Percentiles rank a stretch among this genome's conserved stretches.
Conservation (phyloP, 2,113 vertebrate species). For the Nannobrachium achirus region DNA sequence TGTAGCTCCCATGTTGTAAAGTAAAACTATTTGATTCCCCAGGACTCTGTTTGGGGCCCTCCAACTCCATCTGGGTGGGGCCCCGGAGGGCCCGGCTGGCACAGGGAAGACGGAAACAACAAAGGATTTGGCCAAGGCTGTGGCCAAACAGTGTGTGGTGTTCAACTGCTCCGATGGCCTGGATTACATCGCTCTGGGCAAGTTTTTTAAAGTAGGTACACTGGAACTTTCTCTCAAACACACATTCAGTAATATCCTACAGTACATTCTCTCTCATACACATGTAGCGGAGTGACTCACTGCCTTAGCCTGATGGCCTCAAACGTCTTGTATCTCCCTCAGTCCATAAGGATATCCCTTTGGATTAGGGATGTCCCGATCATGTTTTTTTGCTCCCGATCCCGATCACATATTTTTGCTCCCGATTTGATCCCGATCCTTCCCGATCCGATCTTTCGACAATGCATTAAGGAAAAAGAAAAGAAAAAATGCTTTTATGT, state of each 20-base stretch:
- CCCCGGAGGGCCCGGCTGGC: conserved; percentile 91
- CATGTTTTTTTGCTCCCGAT: no score
- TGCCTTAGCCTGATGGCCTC: no score
- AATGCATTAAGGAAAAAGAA: no score
- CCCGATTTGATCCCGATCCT: no score
- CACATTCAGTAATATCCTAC: not conserved
- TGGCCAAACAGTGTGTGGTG: conserved; percentile 91
- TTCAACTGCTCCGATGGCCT: conserved; percentile 93
- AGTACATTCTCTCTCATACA: not conserved
- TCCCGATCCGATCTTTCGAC: no score
- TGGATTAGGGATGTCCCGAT: no score
- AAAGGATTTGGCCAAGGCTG: conserved; percentile 91
- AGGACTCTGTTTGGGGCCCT: conserved; percentile 92
- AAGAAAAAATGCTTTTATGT: no score
- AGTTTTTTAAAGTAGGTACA: conserved; percentile 89
- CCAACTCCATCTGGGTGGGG: conserved; percentile 88
- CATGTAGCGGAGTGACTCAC: no score
- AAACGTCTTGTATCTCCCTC: no score
- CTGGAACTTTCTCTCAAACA: not conserved
- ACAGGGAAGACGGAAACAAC: conserved; percentile 93
- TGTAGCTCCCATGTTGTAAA: no score
- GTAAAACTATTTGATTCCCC: conserved; percentile 5
- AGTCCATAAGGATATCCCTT: no score
- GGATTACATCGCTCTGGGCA: conserved; percentile 90
- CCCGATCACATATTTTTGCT: no score